These are phyloP conservation scores for Coptodon rendalli DNA, from an alignment of 2,113 vertebrate species.

Conservation along the genomic window DNA sequence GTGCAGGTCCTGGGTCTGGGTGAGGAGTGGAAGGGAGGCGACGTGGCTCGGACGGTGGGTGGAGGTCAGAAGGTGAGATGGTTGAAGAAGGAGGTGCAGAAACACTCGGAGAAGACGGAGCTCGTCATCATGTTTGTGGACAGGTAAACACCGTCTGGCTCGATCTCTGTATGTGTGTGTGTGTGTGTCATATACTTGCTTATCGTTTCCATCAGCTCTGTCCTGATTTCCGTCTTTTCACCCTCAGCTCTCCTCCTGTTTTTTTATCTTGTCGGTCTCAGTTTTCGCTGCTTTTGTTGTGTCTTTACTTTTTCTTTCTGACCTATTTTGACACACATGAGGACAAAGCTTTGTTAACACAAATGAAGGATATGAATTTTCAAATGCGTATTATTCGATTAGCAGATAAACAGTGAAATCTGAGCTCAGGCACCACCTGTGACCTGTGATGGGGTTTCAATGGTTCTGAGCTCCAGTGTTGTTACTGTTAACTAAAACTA, in stretches of 20 bases:
- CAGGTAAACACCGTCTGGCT: slow-evolving; percentile 66
- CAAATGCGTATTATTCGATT: rapidly evolving
- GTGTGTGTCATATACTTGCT: neutral
- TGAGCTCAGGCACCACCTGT: rapidly evolving
- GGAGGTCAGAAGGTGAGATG: slow-evolving; percentile 92
- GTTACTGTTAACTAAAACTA: neutral
- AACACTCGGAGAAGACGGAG: slow-evolving; percentile 62
- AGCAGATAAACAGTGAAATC: neutral
- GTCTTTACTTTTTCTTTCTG: neutral
- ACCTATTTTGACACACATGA: neutral
- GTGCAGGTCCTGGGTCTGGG: slow-evolving; percentile 69
- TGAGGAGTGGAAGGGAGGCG: slow-evolving; percentile 78
- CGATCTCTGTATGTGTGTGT: neutral
- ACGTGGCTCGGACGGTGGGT: slow-evolving; percentile 78
- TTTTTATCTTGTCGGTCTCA: neutral
- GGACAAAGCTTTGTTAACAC: neutral
- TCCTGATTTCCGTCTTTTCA: neutral
- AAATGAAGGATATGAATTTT: rapidly evolving
- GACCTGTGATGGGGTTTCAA: neutral
- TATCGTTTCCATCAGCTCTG: neutral
- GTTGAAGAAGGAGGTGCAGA: slow-evolving; percentile 82
- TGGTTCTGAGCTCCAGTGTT: neutral
- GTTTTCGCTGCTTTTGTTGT: neutral
- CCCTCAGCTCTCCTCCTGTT: neutral
- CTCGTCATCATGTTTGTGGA: slow-evolving; percentile 83